phyloP scores from a whole-genome alignment of 2,888 invertebrate genomes.

The Caprella mutica region DNA sequence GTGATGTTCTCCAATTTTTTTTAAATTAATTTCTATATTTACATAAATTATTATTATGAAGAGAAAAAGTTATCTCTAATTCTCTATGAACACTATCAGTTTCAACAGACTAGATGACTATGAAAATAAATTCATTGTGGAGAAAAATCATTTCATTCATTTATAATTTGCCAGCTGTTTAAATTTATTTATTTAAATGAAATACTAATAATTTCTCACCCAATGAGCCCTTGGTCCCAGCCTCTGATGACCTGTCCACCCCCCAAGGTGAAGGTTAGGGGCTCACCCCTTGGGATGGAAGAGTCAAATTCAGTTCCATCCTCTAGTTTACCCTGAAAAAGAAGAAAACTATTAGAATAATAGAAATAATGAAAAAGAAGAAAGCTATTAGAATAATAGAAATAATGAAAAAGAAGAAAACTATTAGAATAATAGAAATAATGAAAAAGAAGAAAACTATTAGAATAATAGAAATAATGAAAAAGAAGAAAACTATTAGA shows the following conservation, averaged over 20 bases:
- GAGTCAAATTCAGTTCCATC: conserved; percentile 80
- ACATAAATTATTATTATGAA: not conserved
- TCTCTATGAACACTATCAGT: not conserved
- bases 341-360: not conserved
- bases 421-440: too few relatives aligned
- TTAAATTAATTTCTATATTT: conserved; percentile 1
- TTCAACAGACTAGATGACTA: not conserved
- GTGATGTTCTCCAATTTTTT: not conserved
- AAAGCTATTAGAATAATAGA: too few relatives aligned
- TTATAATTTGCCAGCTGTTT: not conserved
- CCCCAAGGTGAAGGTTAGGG: conserved; percentile 68
- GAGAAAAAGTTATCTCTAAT: not conserved
- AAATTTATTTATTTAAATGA: not conserved
- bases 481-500: too few relatives aligned
- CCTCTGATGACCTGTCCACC: conserved; percentile 78
- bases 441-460: too few relatives aligned
- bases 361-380: too few relatives aligned
- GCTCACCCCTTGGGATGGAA: conserved; percentile 58
- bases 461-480: too few relatives aligned
- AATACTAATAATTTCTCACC: conserved; percentile 42
- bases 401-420: too few relatives aligned
- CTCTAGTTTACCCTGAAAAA: conserved; percentile 60
- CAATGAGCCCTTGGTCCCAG: conserved; percentile 78
- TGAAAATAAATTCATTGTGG: not conserved
- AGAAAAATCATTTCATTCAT: not conserved